These are phyloP conservation scores for Acipenser transmontanus DNA, from an alignment of 2,797 vertebrate species.

Conservation along the genomic window DNA sequence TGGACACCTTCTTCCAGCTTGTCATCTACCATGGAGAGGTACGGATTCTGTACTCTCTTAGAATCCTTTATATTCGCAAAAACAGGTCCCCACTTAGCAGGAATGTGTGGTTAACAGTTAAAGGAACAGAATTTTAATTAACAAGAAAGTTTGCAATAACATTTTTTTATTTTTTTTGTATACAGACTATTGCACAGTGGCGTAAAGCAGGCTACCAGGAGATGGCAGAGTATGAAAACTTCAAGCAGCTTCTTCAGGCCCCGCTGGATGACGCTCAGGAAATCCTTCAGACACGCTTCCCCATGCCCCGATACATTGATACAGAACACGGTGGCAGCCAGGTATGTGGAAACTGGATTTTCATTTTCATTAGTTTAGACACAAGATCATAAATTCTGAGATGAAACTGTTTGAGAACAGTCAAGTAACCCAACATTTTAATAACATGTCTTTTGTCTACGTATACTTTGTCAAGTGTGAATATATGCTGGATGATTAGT, in stretches of 20 bases:
- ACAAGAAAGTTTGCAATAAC: too few relatives aligned
- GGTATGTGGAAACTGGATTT: slow-evolving; percentile 32
- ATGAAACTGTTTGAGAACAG: too few relatives aligned
- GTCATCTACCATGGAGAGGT: slow-evolving; percentile 97
- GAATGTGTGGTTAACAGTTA: too few relatives aligned
- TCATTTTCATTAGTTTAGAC: background rate
- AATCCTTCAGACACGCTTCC: slow-evolving; percentile 87
- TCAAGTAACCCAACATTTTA: background rate
- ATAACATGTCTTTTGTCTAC: background rate
- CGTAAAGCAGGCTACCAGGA: slow-evolving; percentile 92
- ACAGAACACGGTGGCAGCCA: slow-evolving; percentile 85
- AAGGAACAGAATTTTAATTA: too few relatives aligned
- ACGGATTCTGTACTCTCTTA: slow-evolving; percentile 13
- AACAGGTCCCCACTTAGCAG: too few relatives aligned
- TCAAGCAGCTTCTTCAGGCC: slow-evolving; percentile 90
- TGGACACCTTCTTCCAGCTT: slow-evolving; percentile 98
- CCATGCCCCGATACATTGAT: slow-evolving; percentile 91
- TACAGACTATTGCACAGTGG: slow-evolving; percentile 92
- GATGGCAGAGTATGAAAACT: slow-evolving; percentile 93
- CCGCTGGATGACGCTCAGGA: slow-evolving; percentile 92
- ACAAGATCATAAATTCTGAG: background rate
- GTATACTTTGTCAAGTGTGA: too few relatives aligned
- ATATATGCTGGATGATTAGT: too few relatives aligned
- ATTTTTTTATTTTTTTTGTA: background rate
- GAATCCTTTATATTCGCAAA: too few relatives aligned